These are phyloP conservation scores for Saxidomus purpurata DNA, from an alignment of 1,140 invertebrate genomes.

Conservation along the genomic window DNA sequence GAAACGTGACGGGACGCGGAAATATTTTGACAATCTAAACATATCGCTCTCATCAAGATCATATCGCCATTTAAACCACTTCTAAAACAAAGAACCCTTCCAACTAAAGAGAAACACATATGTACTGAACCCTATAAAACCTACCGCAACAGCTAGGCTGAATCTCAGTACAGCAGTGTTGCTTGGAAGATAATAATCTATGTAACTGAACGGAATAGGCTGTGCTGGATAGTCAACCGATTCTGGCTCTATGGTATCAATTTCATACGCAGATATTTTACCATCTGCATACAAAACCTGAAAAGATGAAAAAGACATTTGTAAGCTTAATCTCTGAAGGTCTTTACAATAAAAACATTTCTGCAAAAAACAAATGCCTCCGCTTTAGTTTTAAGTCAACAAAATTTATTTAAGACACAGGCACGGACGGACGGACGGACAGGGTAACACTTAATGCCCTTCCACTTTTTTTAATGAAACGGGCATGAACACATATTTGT, in stretches of 20 bases:
- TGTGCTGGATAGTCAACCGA: constrained; percentile 46
- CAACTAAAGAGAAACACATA: constrained; percentile 45
- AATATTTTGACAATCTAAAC: constrained; percentile 28
- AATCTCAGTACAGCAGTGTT: constrained; percentile 10
- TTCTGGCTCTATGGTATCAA: constrained; percentile 79
- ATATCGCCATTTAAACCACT: constrained; percentile 38
- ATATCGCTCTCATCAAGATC: constrained; percentile 43
- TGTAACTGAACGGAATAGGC: constrained; percentile 28
- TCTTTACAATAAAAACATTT: no score
- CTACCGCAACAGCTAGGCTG: background rate
- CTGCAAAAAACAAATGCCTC: no score
- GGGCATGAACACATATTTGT: no score
- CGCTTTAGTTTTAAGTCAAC: no score
- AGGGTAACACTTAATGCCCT: no score
- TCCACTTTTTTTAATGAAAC: no score
- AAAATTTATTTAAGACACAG: no score
- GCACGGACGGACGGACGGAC: no score
- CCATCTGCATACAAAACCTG: constrained; percentile 73
- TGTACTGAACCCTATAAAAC: constrained; percentile 20
- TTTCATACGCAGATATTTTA: constrained; percentile 68
- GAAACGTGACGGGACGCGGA: background rate
- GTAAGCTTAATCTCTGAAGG: background rate
- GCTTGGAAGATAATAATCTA: constrained; percentile 51
- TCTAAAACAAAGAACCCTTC: constrained; percentile 34
- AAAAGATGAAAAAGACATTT: background rate